Conservation (phyloP, 2,888 invertebrate species). For the Trachelus iudaicus region DNA sequence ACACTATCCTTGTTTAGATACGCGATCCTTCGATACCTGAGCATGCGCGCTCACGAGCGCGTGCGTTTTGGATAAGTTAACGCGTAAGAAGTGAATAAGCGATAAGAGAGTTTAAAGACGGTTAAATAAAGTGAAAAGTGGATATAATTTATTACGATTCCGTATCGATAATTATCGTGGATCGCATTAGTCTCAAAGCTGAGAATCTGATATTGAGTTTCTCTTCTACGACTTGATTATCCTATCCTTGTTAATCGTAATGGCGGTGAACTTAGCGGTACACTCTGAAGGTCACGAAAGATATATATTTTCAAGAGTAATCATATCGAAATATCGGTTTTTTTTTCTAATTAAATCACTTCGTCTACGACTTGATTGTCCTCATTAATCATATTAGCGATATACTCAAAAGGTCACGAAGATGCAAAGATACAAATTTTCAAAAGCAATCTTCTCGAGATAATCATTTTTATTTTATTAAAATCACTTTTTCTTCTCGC, state of each 20-base stretch:
- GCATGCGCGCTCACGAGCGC: background rate
- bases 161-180: background rate
- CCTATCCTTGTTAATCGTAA: background rate
- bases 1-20: background rate
- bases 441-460: background rate
- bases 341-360: background rate
- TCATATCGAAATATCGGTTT: background rate
- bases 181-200: background rate
- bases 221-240: background rate
- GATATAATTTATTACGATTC: background rate
- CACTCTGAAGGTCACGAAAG: background rate
- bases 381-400: background rate
- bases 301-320: background rate
- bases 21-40: background rate
- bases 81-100: background rate
- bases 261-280: background rate
- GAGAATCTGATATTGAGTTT: background rate
- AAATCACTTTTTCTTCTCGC: background rate
- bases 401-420: background rate
- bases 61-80: background rate
- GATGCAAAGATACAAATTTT: background rate
- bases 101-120: background rate
- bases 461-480: background rate
- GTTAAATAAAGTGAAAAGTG: background rate
- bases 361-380: background rate